phyloP scores from a whole-genome alignment of 2,888 invertebrate species.

The Adelognathus sp. region DNA sequence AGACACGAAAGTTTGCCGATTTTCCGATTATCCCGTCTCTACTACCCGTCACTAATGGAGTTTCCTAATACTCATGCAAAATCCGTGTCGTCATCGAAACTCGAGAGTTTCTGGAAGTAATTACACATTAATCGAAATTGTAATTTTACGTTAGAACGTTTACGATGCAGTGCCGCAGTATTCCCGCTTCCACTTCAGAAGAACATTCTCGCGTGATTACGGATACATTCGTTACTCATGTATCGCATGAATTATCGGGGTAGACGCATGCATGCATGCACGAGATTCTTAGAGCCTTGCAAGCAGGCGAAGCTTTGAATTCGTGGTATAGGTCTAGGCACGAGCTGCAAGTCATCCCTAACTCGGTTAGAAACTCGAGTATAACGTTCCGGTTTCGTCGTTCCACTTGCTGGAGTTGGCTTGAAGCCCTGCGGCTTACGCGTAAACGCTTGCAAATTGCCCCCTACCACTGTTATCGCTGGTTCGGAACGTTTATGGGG shows the following conservation, averaged over 20 bases:
- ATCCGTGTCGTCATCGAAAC: background rate
- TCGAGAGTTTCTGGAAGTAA: background rate
- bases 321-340: conserved; percentile 5
- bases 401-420: conserved; percentile 40
- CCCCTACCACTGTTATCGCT: conserved; percentile 15
- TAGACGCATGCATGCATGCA: background rate
- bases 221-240: background rate
- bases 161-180: too few relatives aligned
- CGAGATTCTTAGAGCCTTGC: background rate
- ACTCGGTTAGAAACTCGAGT: conserved; percentile 35
- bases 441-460: conserved; percentile 48
- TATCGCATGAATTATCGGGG: conserved; percentile 21
- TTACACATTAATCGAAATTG: background rate
- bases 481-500: conserved; percentile 11
- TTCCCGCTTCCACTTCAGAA: too few relatives aligned
- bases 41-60: background rate
- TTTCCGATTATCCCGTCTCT: background rate
- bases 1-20: background rate
- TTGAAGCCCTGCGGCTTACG: conserved; percentile 15
- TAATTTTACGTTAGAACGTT: background rate
- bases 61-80: background rate
- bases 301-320: background rate
- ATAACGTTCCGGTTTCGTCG: conserved; percentile 36
- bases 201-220: background rate
- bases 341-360: conserved; percentile 20